Evolutionary conservation across 2,113 vertebrate species (phyloP), one percentile per base, ranked within the genome.

Genomic region (Sterrhoptilus dennistouni): DNA sequence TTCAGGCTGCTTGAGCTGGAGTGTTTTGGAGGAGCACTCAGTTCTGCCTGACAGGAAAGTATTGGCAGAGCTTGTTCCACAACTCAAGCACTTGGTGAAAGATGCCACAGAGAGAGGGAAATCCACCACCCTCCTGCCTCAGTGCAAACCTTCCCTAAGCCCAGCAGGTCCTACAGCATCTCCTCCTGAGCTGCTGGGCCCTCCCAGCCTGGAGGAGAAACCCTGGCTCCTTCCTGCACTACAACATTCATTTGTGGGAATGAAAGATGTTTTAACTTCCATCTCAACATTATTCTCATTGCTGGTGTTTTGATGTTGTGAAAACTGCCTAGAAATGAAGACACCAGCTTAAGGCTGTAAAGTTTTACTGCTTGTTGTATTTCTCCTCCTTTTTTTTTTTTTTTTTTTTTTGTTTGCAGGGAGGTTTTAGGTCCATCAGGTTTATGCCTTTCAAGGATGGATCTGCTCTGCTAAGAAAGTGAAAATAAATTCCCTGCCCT

Each of bases 271-370:
- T 72, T 64, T 38, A 54, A 59, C 74, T 79, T n/a, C 44, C 52
- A 44, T 40, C 72, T 66, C 52, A 21, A 60, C 23, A 1, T 69
- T 66, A 65, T 38, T 74, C 52, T 91, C 77, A 27, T 78, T 50
- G 29, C 56, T 8, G 33, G 11, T 38, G 57, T 91, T 84, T 54
- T 64, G 64, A 75, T 56, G 84, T 47, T 83, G 60, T 71, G 64
- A 52, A 89, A 91, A 75, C 56, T 66, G 89, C 77, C 90, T 61
- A n/a, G 86, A 87, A 95, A 91, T 28, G 8, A 89, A 87, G 68
- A 64, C 17, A 38, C 21, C 80, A 63, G 61, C 56, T 71, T 59
- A 59, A 87, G 79, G 63, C 0, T 36, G 40, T 75, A 84, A 74
- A 81, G 68, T 72, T 68, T 71, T 87, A 85, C 78, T 22, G 45